Evolutionary conservation across 1,140 invertebrate species (phyloP).

Genomic region (Cotesia glomerata): DNA sequence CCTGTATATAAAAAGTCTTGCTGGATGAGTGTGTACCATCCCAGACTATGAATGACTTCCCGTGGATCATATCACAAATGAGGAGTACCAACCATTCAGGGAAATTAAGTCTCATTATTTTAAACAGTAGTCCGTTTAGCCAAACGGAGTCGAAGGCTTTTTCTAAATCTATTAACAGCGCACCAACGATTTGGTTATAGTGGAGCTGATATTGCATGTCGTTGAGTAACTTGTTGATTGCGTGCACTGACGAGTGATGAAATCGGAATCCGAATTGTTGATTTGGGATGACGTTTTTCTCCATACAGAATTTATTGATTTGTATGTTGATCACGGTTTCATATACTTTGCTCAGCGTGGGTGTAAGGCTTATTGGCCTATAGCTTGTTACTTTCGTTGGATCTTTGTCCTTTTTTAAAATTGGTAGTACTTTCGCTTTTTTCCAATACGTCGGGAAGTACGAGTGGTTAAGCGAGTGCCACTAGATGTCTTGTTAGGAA

Average conservation of each 20-base stretch:
- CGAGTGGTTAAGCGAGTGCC: conserved; percentile 23
- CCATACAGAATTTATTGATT: not conserved
- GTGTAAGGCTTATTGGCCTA: conserved; percentile 36
- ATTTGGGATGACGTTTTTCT: not conserved
- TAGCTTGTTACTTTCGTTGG: conserved; percentile 18
- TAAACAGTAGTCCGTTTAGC: conserved; percentile 32
- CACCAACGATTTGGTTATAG: not conserved
- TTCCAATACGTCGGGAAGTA: conserved; percentile 36
- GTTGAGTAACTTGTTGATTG: not conserved
- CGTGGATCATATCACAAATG: conserved; percentile 18
- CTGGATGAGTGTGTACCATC: not conserved
- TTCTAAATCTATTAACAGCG: not conserved
- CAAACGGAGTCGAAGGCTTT: conserved; percentile 32
- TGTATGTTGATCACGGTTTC: conserved; percentile 31
- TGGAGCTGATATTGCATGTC: not conserved
- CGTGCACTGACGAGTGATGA: not conserved
- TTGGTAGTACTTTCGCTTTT: conserved; percentile 32
- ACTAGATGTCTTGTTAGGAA: conserved; percentile 26
- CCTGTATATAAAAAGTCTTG: conserved; percentile 10
- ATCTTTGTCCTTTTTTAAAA: conserved; percentile 35
- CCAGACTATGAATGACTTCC: conserved; percentile 5
- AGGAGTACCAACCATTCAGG: conserved; percentile 13
- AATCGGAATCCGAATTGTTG: too few relatives aligned
- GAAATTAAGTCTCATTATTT: conserved; percentile 26
- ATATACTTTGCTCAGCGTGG: conserved; percentile 37